Base-by-base conservation (phyloP, 2,888 invertebrate genomes). In the Parochlus steinenii region DNA sequence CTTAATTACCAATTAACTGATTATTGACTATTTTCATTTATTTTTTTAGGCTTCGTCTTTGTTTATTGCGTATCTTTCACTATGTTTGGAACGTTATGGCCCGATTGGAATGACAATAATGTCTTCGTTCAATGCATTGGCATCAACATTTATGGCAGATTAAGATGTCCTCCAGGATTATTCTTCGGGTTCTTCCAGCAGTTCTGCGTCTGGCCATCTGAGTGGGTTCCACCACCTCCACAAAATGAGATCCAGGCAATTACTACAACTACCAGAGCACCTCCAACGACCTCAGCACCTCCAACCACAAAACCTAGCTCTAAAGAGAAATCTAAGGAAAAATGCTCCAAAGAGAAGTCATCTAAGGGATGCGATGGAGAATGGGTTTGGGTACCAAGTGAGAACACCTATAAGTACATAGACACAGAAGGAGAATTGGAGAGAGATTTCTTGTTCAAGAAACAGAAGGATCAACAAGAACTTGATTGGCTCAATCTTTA, bases 61-160 rank as follows among this genome's bases (percentile, higher is more conserved):
- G 6, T 26, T 6, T 7, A 26, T 8, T 6, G 12, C n/a, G n/a
- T n/a, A n/a, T n/a, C n/a, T n/a, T n/a, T n/a, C n/a, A n/a, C n/a
- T n/a, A n/a, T n/a, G n/a, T n/a, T n/a, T n/a, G n/a, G n/a, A n/a
- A 48, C 55, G 16, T 47, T 57, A 37, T 58, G 56, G 56, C 57
- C 58, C 3, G 51, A 50, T 42, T 56, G 55, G 31, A 44, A 48
- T 26, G 48, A 56, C 42, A 49, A 45, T 36, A 47, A 51, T 7
- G 46, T 47, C 38, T 58, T 52, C 41, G 52, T 44, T 38, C 45
- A 50, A 16, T 58, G 57, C 37, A 42, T 44, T 8, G 16, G 19
- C 2, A 10, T 29, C 3, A 12, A 12, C 14, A 12, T 10, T n/a
- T 33, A 23, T 15, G 28, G 28, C 20, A 27, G 18, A 4, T 10